These are phyloP conservation scores for Pantherophis vulpinus DNA, from an alignment of 2,797 vertebrate genomes.

Conservation along the genomic window DNA sequence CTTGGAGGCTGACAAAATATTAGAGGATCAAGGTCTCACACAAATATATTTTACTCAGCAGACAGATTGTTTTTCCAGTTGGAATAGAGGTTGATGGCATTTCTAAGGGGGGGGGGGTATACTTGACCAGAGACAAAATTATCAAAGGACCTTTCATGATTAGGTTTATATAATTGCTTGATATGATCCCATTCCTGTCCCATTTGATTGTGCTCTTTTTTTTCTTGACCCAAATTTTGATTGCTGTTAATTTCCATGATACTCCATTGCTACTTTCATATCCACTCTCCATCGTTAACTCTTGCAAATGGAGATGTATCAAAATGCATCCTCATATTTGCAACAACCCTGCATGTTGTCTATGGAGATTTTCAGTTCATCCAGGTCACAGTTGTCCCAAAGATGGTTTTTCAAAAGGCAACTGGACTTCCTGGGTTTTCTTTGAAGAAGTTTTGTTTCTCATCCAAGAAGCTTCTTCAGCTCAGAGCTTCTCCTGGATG, in stretches of 20 bases:
- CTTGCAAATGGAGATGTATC: slow-evolving; percentile 2
- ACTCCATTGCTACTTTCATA: slow-evolving; percentile 44
- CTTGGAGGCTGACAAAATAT: background rate
- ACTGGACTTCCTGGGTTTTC: background rate
- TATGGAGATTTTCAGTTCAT: background rate
- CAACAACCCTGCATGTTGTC: slow-evolving; percentile 44
- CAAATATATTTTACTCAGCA: background rate
- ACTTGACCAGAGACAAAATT: background rate
- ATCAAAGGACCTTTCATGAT: background rate
- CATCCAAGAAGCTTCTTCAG: too few relatives aligned
- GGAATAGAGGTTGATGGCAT: background rate
- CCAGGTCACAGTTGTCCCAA: background rate
- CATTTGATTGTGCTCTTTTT: background rate
- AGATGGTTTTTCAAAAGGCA: background rate
- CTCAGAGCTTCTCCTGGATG: too few relatives aligned
- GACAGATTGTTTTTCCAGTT: background rate
- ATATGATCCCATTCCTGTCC: background rate
- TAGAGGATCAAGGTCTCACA: background rate
- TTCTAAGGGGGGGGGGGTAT: background rate
- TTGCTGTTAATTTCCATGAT: slow-evolving; percentile 35
- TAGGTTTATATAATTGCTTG: background rate
- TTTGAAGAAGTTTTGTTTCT: background rate
- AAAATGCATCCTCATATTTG: slow-evolving; percentile 33
- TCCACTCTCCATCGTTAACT: slow-evolving; percentile 3
- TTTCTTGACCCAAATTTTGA: background rate